These are phyloP conservation scores for Stenodera caucasica DNA, from an alignment of 2,888 invertebrate genomes.

Conservation along the genomic window DNA sequence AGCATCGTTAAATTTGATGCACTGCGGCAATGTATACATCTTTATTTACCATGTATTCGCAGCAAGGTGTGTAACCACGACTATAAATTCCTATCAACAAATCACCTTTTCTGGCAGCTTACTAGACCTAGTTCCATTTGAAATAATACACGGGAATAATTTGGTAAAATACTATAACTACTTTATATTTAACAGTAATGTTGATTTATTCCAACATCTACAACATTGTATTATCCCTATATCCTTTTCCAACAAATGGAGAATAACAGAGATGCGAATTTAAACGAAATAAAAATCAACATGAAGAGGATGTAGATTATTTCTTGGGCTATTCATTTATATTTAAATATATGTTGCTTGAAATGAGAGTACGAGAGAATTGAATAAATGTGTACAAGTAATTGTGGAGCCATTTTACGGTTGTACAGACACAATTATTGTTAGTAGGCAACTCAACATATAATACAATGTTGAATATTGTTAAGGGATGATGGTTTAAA, in stretches of 20 bases:
- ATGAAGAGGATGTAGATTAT: neutral
- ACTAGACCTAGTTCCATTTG: conserved; percentile 1
- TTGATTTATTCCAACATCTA: neutral
- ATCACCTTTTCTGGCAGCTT: neutral
- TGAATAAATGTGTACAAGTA: conserved; percentile 6
- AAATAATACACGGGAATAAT: neutral
- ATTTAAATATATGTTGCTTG: neutral
- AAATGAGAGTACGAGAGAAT: neutral
- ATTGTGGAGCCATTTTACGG: neutral
- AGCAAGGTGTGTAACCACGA: too few relatives aligned
- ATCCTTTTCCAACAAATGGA: too few relatives aligned
- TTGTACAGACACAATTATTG: conserved; percentile 1
- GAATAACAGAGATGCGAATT: too few relatives aligned
- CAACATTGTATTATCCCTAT: too few relatives aligned
- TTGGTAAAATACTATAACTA: neutral
- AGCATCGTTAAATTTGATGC: conserved; percentile 11
- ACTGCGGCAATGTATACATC: neutral
- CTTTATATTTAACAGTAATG: neutral
- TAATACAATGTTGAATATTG: neutral
- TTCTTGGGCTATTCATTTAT: neutral
- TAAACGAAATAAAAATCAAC: neutral
- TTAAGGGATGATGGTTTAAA: too few relatives aligned
- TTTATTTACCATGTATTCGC: too few relatives aligned
- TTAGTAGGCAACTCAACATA: neutral
- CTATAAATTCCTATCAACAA: too few relatives aligned